Evolutionary conservation across 92 coral and sea anemone species (phyloP), one percentile per base, ranked within the genome.

Genomic region (Meandrina meandrites): DNA sequence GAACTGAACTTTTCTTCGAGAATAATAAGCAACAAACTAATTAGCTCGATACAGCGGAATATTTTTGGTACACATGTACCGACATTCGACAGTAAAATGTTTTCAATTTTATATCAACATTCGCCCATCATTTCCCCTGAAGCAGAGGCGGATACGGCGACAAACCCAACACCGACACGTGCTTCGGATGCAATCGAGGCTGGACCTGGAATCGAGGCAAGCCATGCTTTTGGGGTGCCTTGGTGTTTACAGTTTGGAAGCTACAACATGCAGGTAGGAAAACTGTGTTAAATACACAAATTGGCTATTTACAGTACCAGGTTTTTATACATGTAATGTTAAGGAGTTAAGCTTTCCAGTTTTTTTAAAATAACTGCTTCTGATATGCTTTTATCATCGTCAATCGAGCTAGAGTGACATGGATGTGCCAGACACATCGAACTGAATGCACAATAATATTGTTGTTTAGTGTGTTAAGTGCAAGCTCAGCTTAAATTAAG

Each of bases 181-280:
- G 79, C 28, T 42, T 42, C 24, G 53, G 51, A 35, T 35, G 53
- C 24, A 42, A 18, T 75, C 53, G 79, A 75, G 79, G 79, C 79
- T 75, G 7, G 35, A 24, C 79, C 14, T 37, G 30, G 32, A 37
- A 75, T 13, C 79, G 79, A 75, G 79, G 53, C 50, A 75, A 32
- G 8, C 79, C 57, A 42, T 24, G 79, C 31, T n/a, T n/a, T n/a
- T n/a, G n/a, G n/a, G n/a, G n/a, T n/a, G n/a, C n/a, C n/a, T 75
- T 18, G 31, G 1, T 22, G 79, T 75, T 32, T 4, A 2, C 4
- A 3, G 32, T n/a, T 1, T 13, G 17, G 73, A 11, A 30, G 3
- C 47, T 71, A 6, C 76, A 21, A 1, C n/a, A 77, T 77, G 81
- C 81, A 77, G 81, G 81, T 77, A 14, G 24, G 81, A 28, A 50